Evolutionary conservation across 2,113 vertebrate genomes (phyloP), one percentile per base, ranked within the genome.

Genomic region (Cyprinus carpio): DNA sequence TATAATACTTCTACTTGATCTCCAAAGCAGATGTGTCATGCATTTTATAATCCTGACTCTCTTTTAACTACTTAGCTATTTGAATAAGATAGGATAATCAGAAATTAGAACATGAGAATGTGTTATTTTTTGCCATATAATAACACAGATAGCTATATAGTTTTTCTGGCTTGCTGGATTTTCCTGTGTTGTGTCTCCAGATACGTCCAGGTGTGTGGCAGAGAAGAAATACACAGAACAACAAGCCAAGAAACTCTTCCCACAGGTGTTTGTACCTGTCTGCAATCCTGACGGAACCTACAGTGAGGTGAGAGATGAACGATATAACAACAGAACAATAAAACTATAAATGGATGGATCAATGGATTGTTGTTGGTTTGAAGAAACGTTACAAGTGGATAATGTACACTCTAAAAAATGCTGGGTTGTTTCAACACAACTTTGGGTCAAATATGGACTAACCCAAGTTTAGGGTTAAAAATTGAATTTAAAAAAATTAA

Each of bases 151-250:
- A 64, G 64, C 84, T 88, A 74, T 31, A 82, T 60, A 82, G 56
- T 87, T 80, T 87, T 81, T 86, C 89, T 78, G 75, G 60, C 67
- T 87, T 84, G 90, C 85, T 90, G 49, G 88, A 79, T 75, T 89
- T 90, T 87, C 89, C 88, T 92, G 88, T 91, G 89, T 86, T 87
- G 58, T 69, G 84, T 92, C 90, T 85, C 46, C 92, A 99, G 98
- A 98, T 88, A 95, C 97, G 86, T 98, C 98, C 92, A 95, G 97
- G 93, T 99, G 98, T 91, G 97, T 97, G 83, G 97, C 97, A 64
- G 98, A 99, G 92, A 96, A 98, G 94, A 99, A 97, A 89, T 98
- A 99, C 88, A 99, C 97, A 1, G 97, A 99, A 91, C 97, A 99
- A 87, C 98, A 99, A 91, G 98, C 97, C 82, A 98, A 98, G 92